Percentiles rank a stretch among this genome's conserved stretches.
Conservation (phyloP, 2,113 vertebrate species). For the Grus americana region DNA sequence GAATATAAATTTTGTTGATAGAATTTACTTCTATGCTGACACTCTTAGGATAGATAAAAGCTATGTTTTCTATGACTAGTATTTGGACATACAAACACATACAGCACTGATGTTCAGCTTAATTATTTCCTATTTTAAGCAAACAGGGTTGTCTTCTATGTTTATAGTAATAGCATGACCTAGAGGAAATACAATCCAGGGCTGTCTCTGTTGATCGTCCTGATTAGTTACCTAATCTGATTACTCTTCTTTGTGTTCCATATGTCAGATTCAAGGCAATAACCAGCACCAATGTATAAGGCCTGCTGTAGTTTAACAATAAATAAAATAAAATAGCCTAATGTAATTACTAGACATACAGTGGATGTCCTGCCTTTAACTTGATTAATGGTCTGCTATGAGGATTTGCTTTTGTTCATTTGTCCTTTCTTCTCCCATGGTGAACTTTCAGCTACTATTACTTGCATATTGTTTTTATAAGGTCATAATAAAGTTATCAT, state of each 20-base stretch:
- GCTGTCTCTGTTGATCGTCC: slow-evolving; percentile 54
- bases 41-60: not conserved
- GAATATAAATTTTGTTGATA: not conserved
- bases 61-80: not conserved
- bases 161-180: slow-evolving; percentile 55
- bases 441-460: not conserved
- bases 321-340: not conserved
- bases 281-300: not conserved
- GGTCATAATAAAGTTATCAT: not conserved
- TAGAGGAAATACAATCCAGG: slow-evolving; percentile 27
- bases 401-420: slow-evolving; percentile 16
- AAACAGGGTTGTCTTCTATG: not conserved
- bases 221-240: slow-evolving; percentile 79
- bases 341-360: not conserved
- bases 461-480: not conserved
- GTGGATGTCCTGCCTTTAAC: not conserved
- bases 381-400: not conserved
- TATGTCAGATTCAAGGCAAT: slow-evolving; percentile 70
- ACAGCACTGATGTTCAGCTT: not conserved
- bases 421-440: not conserved
- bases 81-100: not conserved
- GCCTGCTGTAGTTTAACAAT: slow-evolving; percentile 28
- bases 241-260: slow-evolving; percentile 72
- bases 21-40: not conserved
- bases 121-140: slow-evolving; percentile 16